A percentile compares a stretch with the other conserved stretches of the same genome.
phyloP scores from a whole-genome alignment of 2,797 vertebrate genomes.

The Sternotherus odoratus region DNA sequence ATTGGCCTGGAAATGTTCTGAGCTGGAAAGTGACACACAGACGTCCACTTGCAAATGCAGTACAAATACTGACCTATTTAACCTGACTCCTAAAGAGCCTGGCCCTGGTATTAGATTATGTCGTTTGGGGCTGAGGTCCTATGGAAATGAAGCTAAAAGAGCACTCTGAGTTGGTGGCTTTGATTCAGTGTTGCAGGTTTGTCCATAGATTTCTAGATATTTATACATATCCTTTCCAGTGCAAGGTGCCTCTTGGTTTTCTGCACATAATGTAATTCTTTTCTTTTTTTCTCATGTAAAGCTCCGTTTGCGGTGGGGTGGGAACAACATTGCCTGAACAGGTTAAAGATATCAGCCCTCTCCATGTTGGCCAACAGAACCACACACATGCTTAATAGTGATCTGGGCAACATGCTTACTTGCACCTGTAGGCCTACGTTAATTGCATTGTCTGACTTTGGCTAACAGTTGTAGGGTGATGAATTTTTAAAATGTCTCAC shows the following conservation, averaged over 20 bases:
- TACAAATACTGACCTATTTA: not conserved
- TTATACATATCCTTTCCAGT: not conserved
- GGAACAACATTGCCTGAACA: not conserved
- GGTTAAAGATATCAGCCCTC: rapidly evolving
- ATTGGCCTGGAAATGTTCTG: not conserved
- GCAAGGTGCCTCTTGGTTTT: not conserved
- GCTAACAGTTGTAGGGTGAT: not conserved
- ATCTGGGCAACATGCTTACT: too few relatives aligned
- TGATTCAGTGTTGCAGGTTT: rapidly evolving
- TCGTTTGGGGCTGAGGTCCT: too few relatives aligned
- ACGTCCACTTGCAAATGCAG: rapidly evolving
- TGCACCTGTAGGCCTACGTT: too few relatives aligned
- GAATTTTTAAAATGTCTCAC: not conserved
- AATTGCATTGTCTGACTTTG: not conserved
- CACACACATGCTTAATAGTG: too few relatives aligned
- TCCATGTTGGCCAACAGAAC: not conserved
- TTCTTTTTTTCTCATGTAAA: not conserved
- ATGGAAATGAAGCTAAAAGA: not conserved
- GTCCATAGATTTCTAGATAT: not conserved
- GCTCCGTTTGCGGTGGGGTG: rapidly evolving
- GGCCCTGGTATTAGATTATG: not conserved
- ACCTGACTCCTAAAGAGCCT: rapidly evolving
- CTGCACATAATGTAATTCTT: not conserved
- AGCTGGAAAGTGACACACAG: rapidly evolving
- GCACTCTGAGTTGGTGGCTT: not conserved